Evolutionary conservation across 1,140 invertebrate species (phyloP).

Genomic region (Saxidomus purpurata): DNA sequence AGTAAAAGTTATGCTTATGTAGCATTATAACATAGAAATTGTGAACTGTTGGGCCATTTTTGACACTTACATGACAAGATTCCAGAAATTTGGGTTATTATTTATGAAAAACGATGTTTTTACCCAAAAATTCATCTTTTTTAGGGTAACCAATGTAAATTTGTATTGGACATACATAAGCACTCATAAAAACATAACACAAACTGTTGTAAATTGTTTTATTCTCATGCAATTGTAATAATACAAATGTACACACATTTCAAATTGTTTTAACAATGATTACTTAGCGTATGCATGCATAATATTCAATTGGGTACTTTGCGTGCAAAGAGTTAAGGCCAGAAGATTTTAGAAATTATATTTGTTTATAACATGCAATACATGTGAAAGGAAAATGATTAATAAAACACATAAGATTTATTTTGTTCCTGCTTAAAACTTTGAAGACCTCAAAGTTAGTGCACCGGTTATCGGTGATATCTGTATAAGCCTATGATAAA

Average conservation of each 20-base stretch:
- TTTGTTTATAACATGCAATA: no score
- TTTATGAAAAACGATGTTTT: background rate
- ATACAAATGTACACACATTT: background rate
- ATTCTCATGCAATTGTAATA: background rate
- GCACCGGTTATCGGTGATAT: no score
- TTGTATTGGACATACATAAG: background rate
- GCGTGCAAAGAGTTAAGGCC: constrained; percentile 37
- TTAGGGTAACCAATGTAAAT: no score
- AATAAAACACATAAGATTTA: no score
- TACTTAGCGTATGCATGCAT: background rate
- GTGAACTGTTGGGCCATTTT: background rate
- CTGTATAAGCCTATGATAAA: no score
- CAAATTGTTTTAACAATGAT: background rate
- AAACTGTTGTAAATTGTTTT: background rate
- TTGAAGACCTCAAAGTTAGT: no score
- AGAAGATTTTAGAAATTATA: no score
- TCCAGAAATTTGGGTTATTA: background rate
- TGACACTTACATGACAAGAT: background rate
- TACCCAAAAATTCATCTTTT: background rate
- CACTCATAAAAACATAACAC: background rate
- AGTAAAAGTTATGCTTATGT: background rate
- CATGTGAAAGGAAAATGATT: no score
- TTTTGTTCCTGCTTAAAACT: no score
- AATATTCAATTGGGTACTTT: background rate
- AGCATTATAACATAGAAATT: background rate